Evolutionary conservation across 2,888 invertebrate genomes (phyloP).

Genomic region (Stenolophus ochropezus): DNA sequence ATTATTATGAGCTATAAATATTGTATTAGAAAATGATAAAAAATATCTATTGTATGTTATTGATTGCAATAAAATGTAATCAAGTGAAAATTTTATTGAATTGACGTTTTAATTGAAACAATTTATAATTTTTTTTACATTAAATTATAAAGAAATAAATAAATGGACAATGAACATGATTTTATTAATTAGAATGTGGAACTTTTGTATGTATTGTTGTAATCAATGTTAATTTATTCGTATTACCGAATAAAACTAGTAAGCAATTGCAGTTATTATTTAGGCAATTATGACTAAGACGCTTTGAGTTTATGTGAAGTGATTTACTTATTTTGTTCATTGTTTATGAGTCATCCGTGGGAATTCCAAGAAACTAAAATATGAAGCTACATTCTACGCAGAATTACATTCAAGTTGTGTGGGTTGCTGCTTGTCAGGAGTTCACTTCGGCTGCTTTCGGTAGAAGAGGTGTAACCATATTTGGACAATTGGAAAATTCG

Average conservation of each 20-base stretch:
- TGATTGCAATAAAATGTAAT: no score
- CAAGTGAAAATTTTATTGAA: no score
- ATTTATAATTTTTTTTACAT: no score
- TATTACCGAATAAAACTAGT: neutral
- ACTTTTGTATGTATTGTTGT: neutral
- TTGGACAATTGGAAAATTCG: no score
- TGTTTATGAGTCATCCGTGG: slow-evolving; percentile 49
- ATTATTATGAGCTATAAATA: no score
- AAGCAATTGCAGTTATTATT: neutral
- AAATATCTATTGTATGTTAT: no score
- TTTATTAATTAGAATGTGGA: neutral
- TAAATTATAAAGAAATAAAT: no score
- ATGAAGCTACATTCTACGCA: slow-evolving; percentile 49
- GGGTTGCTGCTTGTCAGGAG: slow-evolving; percentile 46
- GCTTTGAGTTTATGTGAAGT: neutral
- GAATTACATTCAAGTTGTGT: slow-evolving; percentile 44
- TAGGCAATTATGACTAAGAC: neutral
- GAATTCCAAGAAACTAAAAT: slow-evolving; percentile 38
- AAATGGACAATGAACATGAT: no score
- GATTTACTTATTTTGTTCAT: slow-evolving; percentile 9
- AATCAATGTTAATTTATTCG: neutral
- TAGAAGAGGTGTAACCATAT: slow-evolving; percentile 39
- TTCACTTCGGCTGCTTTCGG: slow-evolving; percentile 41
- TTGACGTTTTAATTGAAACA: no score
- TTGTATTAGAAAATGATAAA: no score